Evolutionary conservation across 92 coral and sea anemone species (phyloP).

Genomic region (Zoanthus gigantus): DNA sequence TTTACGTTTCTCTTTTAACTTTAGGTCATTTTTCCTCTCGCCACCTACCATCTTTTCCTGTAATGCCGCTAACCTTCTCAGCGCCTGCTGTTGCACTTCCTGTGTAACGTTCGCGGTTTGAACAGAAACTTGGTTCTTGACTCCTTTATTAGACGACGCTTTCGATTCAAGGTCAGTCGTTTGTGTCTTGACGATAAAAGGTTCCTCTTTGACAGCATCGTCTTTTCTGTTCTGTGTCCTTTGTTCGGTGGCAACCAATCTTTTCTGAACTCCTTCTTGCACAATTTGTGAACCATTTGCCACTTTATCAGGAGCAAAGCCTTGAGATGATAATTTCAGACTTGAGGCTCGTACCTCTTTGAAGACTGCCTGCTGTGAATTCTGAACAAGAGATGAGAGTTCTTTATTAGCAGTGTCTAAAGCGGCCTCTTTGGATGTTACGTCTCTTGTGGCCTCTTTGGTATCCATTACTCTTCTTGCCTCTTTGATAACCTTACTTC

Average conservation of each 20-base stretch:
- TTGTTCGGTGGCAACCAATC: not conserved
- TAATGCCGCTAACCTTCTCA: slow-evolving; percentile 81
- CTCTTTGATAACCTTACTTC: too few species aligned
- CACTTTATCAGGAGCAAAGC: not conserved
- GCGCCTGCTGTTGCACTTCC: slow-evolving; percentile 75
- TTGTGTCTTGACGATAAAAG: slow-evolving; percentile 54
- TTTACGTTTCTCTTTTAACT: slow-evolving; percentile 86
- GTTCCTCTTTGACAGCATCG: slow-evolving; percentile 24
- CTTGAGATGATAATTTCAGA: not conserved
- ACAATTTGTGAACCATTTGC: not conserved
- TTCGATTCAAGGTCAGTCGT: slow-evolving; percentile 48
- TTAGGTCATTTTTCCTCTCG: slow-evolving; percentile 89
- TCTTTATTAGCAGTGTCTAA: not conserved
- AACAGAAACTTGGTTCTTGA: slow-evolving; percentile 46
- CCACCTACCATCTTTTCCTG: slow-evolving; percentile 95
- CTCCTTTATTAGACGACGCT: slow-evolving; percentile 64
- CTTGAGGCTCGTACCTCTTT: not conserved
- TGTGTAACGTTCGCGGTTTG: slow-evolving; percentile 49
- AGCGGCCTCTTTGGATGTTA: not conserved
- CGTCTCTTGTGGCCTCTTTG: not conserved
- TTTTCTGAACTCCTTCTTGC: slow-evolving; percentile 7
- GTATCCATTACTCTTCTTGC: too few species aligned
- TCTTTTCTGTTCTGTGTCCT: slow-evolving; percentile 34
- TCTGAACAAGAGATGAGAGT: not conserved
- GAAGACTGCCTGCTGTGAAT: not conserved